These are phyloP conservation scores for Macrosiphum euphorbiae DNA, from an alignment of 2,888 invertebrate genomes.

Conservation along the genomic window DNA sequence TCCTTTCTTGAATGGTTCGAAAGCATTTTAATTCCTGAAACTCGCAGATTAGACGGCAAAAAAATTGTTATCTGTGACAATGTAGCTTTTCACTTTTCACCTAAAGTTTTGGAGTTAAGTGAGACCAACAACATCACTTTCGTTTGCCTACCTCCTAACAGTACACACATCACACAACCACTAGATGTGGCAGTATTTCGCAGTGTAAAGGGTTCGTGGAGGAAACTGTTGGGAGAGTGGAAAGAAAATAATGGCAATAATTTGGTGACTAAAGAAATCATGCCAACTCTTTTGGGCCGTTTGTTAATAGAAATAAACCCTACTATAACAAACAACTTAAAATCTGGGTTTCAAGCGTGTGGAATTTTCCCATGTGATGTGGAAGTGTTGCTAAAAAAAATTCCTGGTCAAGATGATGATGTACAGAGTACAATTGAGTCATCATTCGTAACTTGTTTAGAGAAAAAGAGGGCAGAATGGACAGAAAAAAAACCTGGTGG, in stretches of 20 bases:
- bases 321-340: slow-evolving; percentile 20
- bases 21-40: slow-evolving; percentile 9
- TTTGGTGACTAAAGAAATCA: slow-evolving; percentile 20
- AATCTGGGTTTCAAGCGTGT: slow-evolving; percentile 20
- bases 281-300: slow-evolving; percentile 20
- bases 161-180: slow-evolving; percentile 25
- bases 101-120: slow-evolving; percentile 17
- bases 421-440: neutral
- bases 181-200: slow-evolving; percentile 27
- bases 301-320: slow-evolving; percentile 21
- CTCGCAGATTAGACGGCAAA: neutral
- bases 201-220: neutral
- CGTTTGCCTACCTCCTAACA: slow-evolving; percentile 10
- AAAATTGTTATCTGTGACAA: slow-evolving; percentile 31
- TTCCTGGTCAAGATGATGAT: slow-evolving; percentile 13
- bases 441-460: neutral
- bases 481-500: slow-evolving; percentile 26
- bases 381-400: slow-evolving; percentile 21
- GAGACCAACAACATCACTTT: neutral
- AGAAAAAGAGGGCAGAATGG: neutral
- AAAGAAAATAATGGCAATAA: slow-evolving; percentile 32
- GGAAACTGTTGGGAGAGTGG: neutral
- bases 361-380: slow-evolving; percentile 25
- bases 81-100: slow-evolving; percentile 13
- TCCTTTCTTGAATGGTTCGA: slow-evolving; percentile 59